Evolutionary conservation across 2,888 invertebrate genomes (phyloP), one percentile per base, ranked within the genome.

Genomic region (Acrobasis consociella): DNA sequence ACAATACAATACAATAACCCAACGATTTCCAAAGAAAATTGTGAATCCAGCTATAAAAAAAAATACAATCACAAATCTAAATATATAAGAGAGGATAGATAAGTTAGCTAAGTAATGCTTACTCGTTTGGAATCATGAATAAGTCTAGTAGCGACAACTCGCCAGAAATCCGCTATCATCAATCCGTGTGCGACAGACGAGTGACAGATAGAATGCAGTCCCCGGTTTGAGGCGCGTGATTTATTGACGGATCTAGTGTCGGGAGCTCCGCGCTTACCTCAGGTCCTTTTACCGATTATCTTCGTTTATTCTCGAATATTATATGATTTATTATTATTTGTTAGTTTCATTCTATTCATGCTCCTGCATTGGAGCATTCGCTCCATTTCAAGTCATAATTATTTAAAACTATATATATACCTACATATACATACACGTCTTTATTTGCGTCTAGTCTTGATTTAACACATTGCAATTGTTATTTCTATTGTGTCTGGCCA

Each of bases 141-240:
- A 55, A 39, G 55, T 55, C 16, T 16, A 46, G 46, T 55, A 39
- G n/a, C 22, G 31, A 8, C 37, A 37, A 69, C 46, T 46, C 11
- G 68, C 68, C 68, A 71, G 69, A 73, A 77, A 77, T 46, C 76
- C 74, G 73, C 77, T 78, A 76, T 75, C 82, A 82, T 83, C 83
- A 82, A 82, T 83, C 83, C 76, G 80, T 79, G 80, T 79, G 72
- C 72, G 67, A 71, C 73, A 75, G 81, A 80, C 82, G 79, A 82
- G 78, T 79, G 84, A 81, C 78, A 79, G 83, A 83, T 83, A 84
- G 83, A 85, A 85, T 85, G 83, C 85, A 84, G 82, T 72, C 72
- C 64, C 73, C 67, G 70, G 74, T 77, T 74, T 70, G 73, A 72
- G 74, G 73, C 73, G 70, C 72, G 80, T 85, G 85, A 86, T 85